Base-by-base conservation (phyloP, 1,140 invertebrate species). In the Scaptomyza hsui region DNA sequence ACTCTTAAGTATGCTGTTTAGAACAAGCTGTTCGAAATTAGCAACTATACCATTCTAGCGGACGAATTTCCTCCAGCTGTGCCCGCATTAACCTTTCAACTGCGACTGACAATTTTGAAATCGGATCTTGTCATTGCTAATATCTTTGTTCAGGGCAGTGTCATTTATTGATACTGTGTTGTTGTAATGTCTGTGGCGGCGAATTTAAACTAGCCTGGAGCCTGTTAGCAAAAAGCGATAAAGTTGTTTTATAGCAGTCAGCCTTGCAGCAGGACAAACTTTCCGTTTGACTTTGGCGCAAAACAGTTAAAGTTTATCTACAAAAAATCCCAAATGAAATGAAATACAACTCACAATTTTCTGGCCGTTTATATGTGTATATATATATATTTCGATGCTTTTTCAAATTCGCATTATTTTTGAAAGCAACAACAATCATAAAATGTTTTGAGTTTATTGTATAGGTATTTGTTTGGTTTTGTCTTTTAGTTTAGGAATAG, bases 291-390 rank as follows among this genome's bases (percentile, higher is more conserved):
- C 1, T 21, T 4, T 37, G 44, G n/a, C 42, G 56, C 42, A 3
- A 32, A 21, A 18, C 24, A 4, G 3, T n/a, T 19, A n/a, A 39
- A 45, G 10, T 10, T 4, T 37, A 3, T n/a, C 0, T 4, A 10
- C 26, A 19, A 29, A 32, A 12, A 4, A 4, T 18, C 18, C 13
- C 19, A 24, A 45, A 26, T 24, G 24, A 60, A n/a, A n/a, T n/a
- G n/a, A n/a, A n/a, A 16, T 5, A 44, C 9, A 48, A 60, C 42
- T 44, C 42, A 56, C 29, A 42, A 37, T 60, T 60, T 69, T 77
- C 59, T 68, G 55, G 45, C 78, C 68, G 73, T 68, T 81, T 81
- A 64, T 68, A 57, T 72, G 67, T 72, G 39, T 64, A 56, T 64
- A 51, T 51, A 51, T 67, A 52, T 47, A 59, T 64, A 21, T 78